Conservation (phyloP, 1,140 invertebrate species). For the Hydropsyche tenuis region DNA sequence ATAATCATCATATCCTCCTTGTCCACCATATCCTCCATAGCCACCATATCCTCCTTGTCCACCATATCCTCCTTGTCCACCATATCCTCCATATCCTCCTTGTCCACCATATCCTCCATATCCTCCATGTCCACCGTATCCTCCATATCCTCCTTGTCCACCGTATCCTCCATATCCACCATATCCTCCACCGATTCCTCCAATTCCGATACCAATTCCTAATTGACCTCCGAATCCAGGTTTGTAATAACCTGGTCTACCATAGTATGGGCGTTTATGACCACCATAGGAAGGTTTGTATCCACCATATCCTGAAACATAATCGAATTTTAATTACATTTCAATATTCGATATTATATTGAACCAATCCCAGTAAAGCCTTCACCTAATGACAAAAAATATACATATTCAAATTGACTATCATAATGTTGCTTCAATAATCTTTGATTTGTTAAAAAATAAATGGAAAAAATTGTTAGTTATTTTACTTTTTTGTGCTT, state of each 20-base stretch:
- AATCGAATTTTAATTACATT: too few species aligned
- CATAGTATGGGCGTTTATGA: conserved; percentile 18
- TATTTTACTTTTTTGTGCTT: too few species aligned
- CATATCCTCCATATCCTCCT: conserved; percentile 47
- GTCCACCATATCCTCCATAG: conserved; percentile 43
- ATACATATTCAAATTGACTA: too few species aligned
- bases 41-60: too few species aligned
- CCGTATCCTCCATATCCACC: conserved; percentile 42
- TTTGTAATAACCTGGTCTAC: conserved; percentile 48
- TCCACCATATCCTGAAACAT: conserved; percentile 49
- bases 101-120: conserved; percentile 30
- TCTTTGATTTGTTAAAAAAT: too few species aligned
- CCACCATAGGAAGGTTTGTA: conserved; percentile 41
- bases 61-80: conserved; percentile 43
- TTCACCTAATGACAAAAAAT: too few species aligned
- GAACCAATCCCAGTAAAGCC: too few species aligned
- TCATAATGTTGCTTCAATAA: too few species aligned
- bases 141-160: conserved; percentile 45
- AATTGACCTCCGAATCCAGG: neutral
- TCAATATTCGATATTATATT: too few species aligned
- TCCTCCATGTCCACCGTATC: conserved; percentile 42
- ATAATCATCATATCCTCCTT: too few species aligned
- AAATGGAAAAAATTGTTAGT: too few species aligned
- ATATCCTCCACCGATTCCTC: conserved; percentile 25
- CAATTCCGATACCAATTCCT: conserved; percentile 32